These are phyloP conservation scores for Odobenus rosmarus DNA, from an alignment of 2,113 vertebrate genomes.

Conservation along the genomic window DNA sequence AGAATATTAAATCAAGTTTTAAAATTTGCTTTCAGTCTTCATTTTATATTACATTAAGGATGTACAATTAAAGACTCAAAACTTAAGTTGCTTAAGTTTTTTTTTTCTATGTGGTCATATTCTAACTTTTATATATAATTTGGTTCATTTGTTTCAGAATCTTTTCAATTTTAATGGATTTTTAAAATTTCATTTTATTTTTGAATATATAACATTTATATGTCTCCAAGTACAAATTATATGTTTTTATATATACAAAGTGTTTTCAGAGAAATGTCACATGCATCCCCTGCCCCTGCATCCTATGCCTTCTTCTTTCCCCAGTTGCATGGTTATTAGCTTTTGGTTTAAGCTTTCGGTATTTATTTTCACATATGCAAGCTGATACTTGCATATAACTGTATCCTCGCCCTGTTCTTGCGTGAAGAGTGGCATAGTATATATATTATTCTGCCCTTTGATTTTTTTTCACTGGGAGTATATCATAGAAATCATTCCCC, in stretches of 20 bases:
- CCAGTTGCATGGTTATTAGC: background rate
- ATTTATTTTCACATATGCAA: background rate
- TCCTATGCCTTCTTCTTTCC: background rate
- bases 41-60: background rate
- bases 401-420: background rate
- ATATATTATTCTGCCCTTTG: background rate
- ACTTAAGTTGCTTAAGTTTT: background rate
- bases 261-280: background rate
- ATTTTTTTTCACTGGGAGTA: background rate
- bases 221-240: background rate
- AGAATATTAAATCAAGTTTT: background rate
- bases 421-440: background rate
- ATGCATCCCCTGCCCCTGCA: background rate
- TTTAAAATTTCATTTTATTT: background rate
- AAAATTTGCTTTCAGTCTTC: background rate
- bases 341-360: background rate
- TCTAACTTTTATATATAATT: background rate
- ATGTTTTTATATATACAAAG: background rate
- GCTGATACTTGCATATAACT: too few relatives aligned
- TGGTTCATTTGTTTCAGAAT: background rate
- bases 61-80: background rate
- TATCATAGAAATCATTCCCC: background rate
- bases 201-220: background rate
- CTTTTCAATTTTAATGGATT: background rate
- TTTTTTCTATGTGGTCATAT: background rate